Conservation (phyloP, 1,140 invertebrate species). For the Drosophila kikkawai region DNA sequence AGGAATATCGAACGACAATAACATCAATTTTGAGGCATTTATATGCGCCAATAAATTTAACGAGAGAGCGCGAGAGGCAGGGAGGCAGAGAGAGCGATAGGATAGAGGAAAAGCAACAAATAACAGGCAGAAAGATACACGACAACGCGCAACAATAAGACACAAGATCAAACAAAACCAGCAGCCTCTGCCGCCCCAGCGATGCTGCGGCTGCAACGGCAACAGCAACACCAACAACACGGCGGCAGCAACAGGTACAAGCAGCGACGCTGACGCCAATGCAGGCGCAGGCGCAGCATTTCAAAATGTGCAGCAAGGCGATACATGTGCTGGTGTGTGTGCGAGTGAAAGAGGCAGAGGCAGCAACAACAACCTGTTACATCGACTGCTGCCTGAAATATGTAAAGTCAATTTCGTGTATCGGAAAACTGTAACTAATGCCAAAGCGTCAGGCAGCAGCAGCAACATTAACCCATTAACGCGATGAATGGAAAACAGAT, state of each 20-base stretch:
- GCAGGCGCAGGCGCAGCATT: slow-evolving; percentile 26
- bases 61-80: slow-evolving; percentile 23
- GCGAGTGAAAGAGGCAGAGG: slow-evolving; percentile 40
- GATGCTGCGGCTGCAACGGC: slow-evolving; percentile 14
- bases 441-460: slow-evolving; percentile 54
- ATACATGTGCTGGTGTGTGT: slow-evolving; percentile 5
- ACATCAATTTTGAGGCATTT: slow-evolving; percentile 83
- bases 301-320: slow-evolving; percentile 25
- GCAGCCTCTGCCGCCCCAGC: slow-evolving; percentile 46
- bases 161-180: slow-evolving; percentile 68
- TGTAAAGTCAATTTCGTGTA: slow-evolving; percentile 78
- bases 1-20: slow-evolving; percentile 74
- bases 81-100: slow-evolving; percentile 22
- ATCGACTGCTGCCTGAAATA: slow-evolving; percentile 67
- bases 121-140: slow-evolving; percentile 67
- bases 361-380: slow-evolving; percentile 69
- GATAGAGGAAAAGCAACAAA: slow-evolving; percentile 54
- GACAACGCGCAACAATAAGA: slow-evolving; percentile 68
- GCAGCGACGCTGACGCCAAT: slow-evolving; percentile 40
- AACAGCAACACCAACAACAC: slow-evolving; percentile 21
- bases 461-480: slow-evolving; percentile 60
- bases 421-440: slow-evolving; percentile 79
- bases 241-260: slow-evolving; percentile 57
- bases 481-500: slow-evolving; percentile 20
- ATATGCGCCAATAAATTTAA: slow-evolving; percentile 82